Conservation (phyloP, 1,140 invertebrate species). For the Drosophila littoralis region DNA sequence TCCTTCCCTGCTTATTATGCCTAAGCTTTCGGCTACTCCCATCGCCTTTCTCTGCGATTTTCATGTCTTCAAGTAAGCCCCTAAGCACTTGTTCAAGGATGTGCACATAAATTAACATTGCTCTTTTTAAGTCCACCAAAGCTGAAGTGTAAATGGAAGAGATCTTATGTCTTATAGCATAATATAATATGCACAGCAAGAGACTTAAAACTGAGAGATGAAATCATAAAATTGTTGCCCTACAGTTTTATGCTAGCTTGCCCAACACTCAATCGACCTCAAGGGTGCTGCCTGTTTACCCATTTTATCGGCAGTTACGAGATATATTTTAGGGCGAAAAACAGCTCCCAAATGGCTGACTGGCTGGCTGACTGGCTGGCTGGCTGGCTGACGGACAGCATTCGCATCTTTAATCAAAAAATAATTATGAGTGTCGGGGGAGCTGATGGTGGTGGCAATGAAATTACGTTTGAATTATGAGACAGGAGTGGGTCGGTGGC, state of each 20-base stretch:
- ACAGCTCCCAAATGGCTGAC: slow-evolving; percentile 35
- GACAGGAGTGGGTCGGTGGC: slow-evolving; percentile 28
- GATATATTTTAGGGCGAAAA: slow-evolving; percentile 5
- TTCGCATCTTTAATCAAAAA: slow-evolving; percentile 76
- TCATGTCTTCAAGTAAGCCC: background rate
- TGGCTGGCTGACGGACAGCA: slow-evolving; percentile 1
- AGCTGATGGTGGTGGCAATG: slow-evolving; percentile 54
- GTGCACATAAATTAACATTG: too few species aligned
- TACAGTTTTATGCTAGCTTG: background rate
- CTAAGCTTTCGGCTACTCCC: background rate
- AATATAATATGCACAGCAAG: background rate
- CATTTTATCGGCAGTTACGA: slow-evolving; percentile 28
- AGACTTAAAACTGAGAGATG: background rate
- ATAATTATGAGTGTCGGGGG: slow-evolving; percentile 74
- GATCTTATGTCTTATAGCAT: background rate
- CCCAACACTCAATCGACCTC: slow-evolving; percentile 5
- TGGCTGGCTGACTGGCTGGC: slow-evolving; percentile 11
- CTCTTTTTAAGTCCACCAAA: too few species aligned
- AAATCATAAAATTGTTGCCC: background rate
- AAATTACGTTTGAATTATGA: slow-evolving; percentile 81
- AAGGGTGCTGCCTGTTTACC: slow-evolving; percentile 22
- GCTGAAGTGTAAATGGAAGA: background rate
- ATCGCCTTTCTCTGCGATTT: background rate
- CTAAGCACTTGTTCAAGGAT: background rate
- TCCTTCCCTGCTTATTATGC: background rate